Evolutionary conservation across 2,113 vertebrate species (phyloP).

Genomic region (Triplophysa rosa): DNA sequence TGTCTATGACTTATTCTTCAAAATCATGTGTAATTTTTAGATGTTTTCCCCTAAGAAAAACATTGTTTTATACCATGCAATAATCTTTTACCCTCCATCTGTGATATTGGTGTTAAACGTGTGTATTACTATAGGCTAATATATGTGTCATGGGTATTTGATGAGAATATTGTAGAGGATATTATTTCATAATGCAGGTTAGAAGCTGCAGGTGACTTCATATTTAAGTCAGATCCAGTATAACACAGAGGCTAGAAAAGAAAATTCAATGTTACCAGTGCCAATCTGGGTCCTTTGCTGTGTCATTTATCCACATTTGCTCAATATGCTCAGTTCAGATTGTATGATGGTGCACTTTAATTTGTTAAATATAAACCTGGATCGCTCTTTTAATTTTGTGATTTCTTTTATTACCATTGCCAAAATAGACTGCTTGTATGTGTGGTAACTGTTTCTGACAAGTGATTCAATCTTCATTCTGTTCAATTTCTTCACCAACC

Average conservation of each 20-base stretch:
- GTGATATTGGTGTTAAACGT: slow-evolving; percentile 56
- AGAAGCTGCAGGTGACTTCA: slow-evolving; percentile 8
- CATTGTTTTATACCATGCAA: neutral
- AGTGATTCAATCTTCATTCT: slow-evolving; percentile 28
- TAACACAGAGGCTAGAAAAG: neutral
- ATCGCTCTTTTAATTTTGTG: slow-evolving; percentile 49
- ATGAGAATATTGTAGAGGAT: slow-evolving; percentile 41
- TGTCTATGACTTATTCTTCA: slow-evolving; percentile 43
- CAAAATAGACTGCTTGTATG: slow-evolving; percentile 65
- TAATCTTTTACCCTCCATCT: slow-evolving; percentile 40
- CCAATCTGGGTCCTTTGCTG: slow-evolving; percentile 1
- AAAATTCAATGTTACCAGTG: neutral
- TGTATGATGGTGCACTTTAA: slow-evolving; percentile 63
- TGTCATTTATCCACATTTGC: slow-evolving; percentile 19
- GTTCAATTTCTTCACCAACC: slow-evolving; percentile 48
- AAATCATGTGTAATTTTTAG: slow-evolving; percentile 24
- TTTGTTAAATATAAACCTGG: slow-evolving; percentile 59
- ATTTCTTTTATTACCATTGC: slow-evolving; percentile 59
- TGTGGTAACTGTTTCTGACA: slow-evolving; percentile 62
- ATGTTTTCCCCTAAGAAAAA: slow-evolving; percentile 1
- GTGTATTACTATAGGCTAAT: slow-evolving; percentile 56
- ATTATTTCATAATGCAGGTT: slow-evolving; percentile 16
- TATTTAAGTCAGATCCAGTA: slow-evolving; percentile 13
- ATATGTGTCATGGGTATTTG: slow-evolving; percentile 51
- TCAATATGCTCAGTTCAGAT: slow-evolving; percentile 11